Evolutionary conservation across 2,113 vertebrate species (phyloP).

Genomic region (Hyaena hyaena): DNA sequence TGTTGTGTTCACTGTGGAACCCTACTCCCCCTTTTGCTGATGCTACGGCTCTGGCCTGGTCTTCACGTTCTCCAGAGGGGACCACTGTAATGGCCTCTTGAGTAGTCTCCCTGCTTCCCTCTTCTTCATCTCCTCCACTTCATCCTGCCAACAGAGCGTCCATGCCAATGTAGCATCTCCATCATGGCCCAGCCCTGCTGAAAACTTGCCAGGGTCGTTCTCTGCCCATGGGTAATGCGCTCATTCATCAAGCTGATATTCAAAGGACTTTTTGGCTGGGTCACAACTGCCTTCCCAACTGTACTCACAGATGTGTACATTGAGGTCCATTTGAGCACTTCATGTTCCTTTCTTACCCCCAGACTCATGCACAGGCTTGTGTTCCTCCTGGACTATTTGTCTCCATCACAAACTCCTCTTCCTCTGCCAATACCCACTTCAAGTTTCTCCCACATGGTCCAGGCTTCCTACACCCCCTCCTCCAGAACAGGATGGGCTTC

Average conservation of each 20-base stretch:
- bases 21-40: not conserved
- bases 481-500: no score
- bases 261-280: not conserved
- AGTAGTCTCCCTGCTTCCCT: not conserved
- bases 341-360: not conserved
- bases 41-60: not conserved
- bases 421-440: not conserved
- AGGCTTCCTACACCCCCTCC: not conserved
- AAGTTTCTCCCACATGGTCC: not conserved
- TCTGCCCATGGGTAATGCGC: not conserved
- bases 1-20: not conserved
- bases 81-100: not conserved
- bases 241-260: not conserved
- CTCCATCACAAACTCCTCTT: not conserved
- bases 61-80: not conserved
- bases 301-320: accelerated
- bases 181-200: not conserved
- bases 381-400: not conserved
- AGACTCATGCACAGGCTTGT: no score
- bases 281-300: not conserved
- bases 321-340: not conserved
- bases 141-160: not conserved
- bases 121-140: not conserved
- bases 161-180: not conserved
- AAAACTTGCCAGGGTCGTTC: not conserved